Percentiles rank a stretch among this genome's conserved stretches.
Evolutionary conservation across 2,113 vertebrate species (phyloP).

Genomic region (Eretmochelys imbricata): DNA sequence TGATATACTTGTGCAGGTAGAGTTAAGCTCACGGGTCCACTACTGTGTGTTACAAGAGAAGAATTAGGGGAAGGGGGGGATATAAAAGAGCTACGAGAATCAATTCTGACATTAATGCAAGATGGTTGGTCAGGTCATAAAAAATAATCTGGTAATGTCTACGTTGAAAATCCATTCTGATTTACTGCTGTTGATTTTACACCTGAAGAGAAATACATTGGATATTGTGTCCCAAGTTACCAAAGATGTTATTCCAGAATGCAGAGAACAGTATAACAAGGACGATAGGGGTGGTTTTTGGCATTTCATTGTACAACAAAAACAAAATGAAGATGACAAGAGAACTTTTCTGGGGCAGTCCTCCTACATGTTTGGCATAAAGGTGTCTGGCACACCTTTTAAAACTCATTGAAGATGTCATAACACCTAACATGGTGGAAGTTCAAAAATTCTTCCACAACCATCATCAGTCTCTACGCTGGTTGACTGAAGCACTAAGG

Average conservation of each 20-base stretch:
- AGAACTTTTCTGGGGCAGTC: too few relatives aligned
- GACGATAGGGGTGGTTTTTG: not conserved
- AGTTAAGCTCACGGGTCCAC: fast-evolving
- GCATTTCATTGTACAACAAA: fast-evolving
- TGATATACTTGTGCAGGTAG: not conserved
- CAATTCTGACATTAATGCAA: not conserved
- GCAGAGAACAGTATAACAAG: not conserved
- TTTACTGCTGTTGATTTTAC: not conserved
- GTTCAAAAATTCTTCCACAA: not conserved
- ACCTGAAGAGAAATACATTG: not conserved
- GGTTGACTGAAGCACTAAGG: not conserved
- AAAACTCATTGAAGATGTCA: not conserved
- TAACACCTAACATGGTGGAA: not conserved
- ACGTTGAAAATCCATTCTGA: not conserved
- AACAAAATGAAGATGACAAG: not conserved
- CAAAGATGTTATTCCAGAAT: not conserved
- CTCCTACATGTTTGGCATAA: not conserved
- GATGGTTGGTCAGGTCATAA: not conserved
- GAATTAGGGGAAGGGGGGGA: not conserved
- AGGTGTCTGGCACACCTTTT: not conserved
- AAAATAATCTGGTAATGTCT: not conserved
- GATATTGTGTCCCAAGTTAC: not conserved
- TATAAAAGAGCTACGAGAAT: not conserved
- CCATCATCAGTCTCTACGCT: fast-evolving
- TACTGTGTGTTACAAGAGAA: not conserved